Base-by-base conservation (phyloP, 1,140 invertebrate genomes). In the Neelides sp. region DNA sequence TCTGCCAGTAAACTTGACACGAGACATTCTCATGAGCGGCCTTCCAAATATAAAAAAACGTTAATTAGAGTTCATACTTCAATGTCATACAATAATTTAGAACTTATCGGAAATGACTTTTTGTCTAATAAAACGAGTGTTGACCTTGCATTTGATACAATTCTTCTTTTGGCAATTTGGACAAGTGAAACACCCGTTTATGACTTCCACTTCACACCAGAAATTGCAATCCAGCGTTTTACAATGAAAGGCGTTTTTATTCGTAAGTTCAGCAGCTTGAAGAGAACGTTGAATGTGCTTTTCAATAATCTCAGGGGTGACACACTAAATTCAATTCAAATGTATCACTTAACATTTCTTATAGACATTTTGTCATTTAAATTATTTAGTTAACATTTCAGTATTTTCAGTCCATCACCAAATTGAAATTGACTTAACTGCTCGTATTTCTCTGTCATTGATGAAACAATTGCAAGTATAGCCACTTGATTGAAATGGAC, bases 61-160 rank as follows among this genome's bases (percentile, higher is more conserved):
- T 20, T 12, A n/a, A 46, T 8, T 43, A 42, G 45, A 24, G 32
- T 20, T 4, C 23, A 12, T 13, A 22, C 27, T 3, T 41, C 10
- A 4, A 4, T 26, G 17, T n/a, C 2, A 24, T 24, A 43, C 19
- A 47, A 32, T 3, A 17, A 13, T 4, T 20, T 39, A 7, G 13
- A 44, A 35, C 20, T 36, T 30, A 47, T 26, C 41, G 3, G n/a
- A 12, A 10, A 30, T 50, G 8, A 47, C n/a, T 8, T 20, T 46
- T 46, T 20, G 5, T 35, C 24, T 45, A 32, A 46, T 48, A 27
- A 7, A 23, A 17, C 52, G 13, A 36, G 40, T 15, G 54, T 59
- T 69, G 71, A 85, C 82, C 76, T 87, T 81, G 70, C 90, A 93
- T 1, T 80, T 85, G 37, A 94, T 71, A 67, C 90, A 94, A 68